These are phyloP conservation scores for Hofmannophila pseudospretella DNA, from an alignment of 2,888 invertebrate genomes.

Conservation along the genomic window DNA sequence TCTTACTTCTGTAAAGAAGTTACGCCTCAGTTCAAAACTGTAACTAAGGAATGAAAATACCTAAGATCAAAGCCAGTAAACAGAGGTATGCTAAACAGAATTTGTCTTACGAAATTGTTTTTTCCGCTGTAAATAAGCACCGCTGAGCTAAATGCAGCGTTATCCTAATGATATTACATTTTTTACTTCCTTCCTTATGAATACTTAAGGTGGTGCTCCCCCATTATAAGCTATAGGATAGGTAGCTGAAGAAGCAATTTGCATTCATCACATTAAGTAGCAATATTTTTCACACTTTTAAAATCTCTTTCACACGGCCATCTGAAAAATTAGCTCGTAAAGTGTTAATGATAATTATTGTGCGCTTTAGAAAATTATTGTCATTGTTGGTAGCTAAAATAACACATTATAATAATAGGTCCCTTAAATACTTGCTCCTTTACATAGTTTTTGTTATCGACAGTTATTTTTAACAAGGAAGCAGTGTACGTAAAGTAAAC, in stretches of 20 bases:
- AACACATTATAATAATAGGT: too few species aligned
- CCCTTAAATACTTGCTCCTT: too few species aligned
- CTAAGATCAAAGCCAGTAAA: constrained; percentile 6
- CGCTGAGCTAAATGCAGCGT: constrained; percentile 26
- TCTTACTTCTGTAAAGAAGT: not conserved
- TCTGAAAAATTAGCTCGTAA: constrained; percentile 10
- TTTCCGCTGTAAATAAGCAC: constrained; percentile 24
- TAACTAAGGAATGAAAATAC: not conserved
- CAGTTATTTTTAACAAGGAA: not conserved
- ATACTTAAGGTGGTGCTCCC: constrained; percentile 46
- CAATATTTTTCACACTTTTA: constrained; percentile 20
- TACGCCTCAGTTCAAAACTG: constrained; percentile 1
- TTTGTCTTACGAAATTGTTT: constrained; percentile 12
- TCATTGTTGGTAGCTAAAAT: too few species aligned
- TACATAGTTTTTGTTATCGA: too few species aligned
- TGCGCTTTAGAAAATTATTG: too few species aligned
- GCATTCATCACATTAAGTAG: constrained; percentile 37
- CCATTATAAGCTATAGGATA: constrained; percentile 40
- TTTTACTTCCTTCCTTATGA: constrained; percentile 57
- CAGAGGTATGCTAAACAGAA: constrained; percentile 6
- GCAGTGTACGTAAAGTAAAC: not conserved
- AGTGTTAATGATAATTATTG: too few species aligned
- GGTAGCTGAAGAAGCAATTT: constrained; percentile 52
- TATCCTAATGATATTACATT: constrained; percentile 55
- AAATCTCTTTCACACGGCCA: constrained; percentile 8